These are phyloP conservation scores for Eulemur coronatus DNA, from an alignment of 2,797 vertebrate genomes.

Conservation along the genomic window DNA sequence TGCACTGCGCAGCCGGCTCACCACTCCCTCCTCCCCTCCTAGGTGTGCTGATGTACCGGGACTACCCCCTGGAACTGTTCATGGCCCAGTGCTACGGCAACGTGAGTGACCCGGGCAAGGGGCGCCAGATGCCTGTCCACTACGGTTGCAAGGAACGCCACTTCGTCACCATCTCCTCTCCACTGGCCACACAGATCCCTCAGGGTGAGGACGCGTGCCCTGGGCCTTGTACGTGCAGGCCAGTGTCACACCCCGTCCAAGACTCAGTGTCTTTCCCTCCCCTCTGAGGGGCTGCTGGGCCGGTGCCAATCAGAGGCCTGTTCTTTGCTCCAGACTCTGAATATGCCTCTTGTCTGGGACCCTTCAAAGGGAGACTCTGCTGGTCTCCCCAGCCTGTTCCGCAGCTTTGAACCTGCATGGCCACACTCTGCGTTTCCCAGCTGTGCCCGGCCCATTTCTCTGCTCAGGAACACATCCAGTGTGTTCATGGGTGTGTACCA, in stretches of 20 bases:
- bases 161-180: constrained; percentile 97
- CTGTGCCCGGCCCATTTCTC: rapidly evolving
- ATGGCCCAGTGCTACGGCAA: constrained; percentile 97
- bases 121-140: constrained; percentile 97
- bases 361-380: not conserved
- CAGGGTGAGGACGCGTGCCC: constrained; percentile 87
- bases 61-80: constrained; percentile 93
- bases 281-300: not conserved
- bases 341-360: not conserved
- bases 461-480: rapidly evolving
- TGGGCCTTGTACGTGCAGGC: rapidly evolving
- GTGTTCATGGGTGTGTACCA: rapidly evolving
- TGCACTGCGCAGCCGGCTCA: not conserved
- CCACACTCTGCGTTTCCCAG: not conserved
- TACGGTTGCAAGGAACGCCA: constrained; percentile 92
- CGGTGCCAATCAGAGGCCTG: not conserved
- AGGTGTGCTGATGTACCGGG: constrained; percentile 96
- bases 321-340: not conserved
- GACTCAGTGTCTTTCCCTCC: not conserved
- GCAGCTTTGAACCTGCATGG: not conserved
- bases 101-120: constrained; percentile 90
- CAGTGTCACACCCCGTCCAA: rapidly evolving
- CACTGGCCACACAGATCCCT: constrained; percentile 95
- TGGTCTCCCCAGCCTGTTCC: rapidly evolving
- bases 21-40: not conserved